phyloP scores from a whole-genome alignment of 2,113 vertebrate species.

The Pygoscelis antarcticus region DNA sequence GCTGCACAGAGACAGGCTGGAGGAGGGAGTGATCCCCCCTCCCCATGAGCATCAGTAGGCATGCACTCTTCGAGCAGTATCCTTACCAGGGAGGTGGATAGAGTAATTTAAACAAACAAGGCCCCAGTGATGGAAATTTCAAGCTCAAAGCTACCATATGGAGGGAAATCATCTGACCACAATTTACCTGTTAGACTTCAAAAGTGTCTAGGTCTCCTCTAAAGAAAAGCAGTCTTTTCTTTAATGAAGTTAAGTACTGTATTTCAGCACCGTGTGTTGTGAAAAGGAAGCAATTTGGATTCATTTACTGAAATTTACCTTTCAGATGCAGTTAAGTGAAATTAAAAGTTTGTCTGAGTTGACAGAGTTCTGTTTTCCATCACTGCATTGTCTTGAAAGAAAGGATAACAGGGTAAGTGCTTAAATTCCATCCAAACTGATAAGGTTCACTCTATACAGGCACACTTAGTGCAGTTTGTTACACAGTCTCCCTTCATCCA shows the following conservation, averaged over 20 bases:
- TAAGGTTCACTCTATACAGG: constrained; percentile 41
- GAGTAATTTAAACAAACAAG: constrained; percentile 59
- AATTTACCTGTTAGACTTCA: constrained; percentile 66
- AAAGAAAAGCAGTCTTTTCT: constrained; percentile 73
- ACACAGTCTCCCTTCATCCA: constrained; percentile 41
- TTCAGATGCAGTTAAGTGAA: constrained; percentile 69
- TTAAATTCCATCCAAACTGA: constrained; percentile 69
- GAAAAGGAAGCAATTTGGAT: constrained; percentile 72
- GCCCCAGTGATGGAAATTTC: constrained; percentile 55
- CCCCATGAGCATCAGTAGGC: background rate
- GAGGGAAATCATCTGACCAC: constrained; percentile 39
- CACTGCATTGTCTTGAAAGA: constrained; percentile 65
- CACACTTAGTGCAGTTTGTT: constrained; percentile 43
- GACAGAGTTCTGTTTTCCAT: constrained; percentile 64
- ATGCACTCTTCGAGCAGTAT: background rate
- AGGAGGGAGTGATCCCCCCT: background rate
- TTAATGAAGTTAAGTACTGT: constrained; percentile 72
- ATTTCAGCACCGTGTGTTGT: constrained; percentile 64
- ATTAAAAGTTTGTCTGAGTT: constrained; percentile 47
- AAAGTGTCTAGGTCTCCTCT: constrained; percentile 59
- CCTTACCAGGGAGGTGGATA: background rate
- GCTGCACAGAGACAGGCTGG: background rate
- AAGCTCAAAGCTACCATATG: constrained; percentile 48
- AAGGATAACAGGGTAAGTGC: constrained; percentile 60
- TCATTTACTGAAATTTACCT: constrained; percentile 72